A percentile compares a stretch with the other conserved stretches of the same genome.
Evolutionary conservation across 2,113 vertebrate genomes (phyloP).

Genomic region (Campylomormyrus tamandua): DNA sequence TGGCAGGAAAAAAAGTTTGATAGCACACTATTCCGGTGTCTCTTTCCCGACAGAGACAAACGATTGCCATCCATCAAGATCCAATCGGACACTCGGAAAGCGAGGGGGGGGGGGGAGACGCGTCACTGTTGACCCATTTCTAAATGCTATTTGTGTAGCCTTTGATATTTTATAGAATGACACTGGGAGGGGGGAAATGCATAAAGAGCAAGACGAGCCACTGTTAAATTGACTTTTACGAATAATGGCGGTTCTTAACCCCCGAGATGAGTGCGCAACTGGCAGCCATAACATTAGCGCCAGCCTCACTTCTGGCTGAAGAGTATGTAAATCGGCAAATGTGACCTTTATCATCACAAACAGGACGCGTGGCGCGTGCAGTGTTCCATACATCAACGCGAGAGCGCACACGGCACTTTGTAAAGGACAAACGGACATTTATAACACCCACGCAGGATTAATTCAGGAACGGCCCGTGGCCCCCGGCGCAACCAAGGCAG

Average conservation of each 20-base stretch:
- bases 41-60: slow-evolving; percentile 83
- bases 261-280: slow-evolving; percentile 71
- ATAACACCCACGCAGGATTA: slow-evolving; percentile 72
- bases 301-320: slow-evolving; percentile 69
- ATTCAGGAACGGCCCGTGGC: slow-evolving; percentile 68
- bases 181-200: slow-evolving; percentile 71
- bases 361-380: slow-evolving; percentile 73
- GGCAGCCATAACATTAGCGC: slow-evolving; percentile 64
- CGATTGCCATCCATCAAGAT: slow-evolving; percentile 85
- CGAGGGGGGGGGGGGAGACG: slow-evolving; percentile 58
- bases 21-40: slow-evolving; percentile 76
- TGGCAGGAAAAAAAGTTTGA: slow-evolving; percentile 82
- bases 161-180: slow-evolving; percentile 77
- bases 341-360: slow-evolving; percentile 85
- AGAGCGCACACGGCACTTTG: slow-evolving; percentile 57
- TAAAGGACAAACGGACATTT: slow-evolving; percentile 76
- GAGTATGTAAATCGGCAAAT: slow-evolving; percentile 86
- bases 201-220: slow-evolving; percentile 68
- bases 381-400: slow-evolving; percentile 90
- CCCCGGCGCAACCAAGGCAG: slow-evolving; percentile 54
- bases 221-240: slow-evolving; percentile 79
- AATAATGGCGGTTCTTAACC: slow-evolving; percentile 79
- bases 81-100: slow-evolving; percentile 69
- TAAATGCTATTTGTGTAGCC: slow-evolving; percentile 70
- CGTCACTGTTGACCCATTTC: slow-evolving; percentile 74